Evolutionary conservation across 2,113 vertebrate species (phyloP).

Genomic region (Rhombomys opimus): DNA sequence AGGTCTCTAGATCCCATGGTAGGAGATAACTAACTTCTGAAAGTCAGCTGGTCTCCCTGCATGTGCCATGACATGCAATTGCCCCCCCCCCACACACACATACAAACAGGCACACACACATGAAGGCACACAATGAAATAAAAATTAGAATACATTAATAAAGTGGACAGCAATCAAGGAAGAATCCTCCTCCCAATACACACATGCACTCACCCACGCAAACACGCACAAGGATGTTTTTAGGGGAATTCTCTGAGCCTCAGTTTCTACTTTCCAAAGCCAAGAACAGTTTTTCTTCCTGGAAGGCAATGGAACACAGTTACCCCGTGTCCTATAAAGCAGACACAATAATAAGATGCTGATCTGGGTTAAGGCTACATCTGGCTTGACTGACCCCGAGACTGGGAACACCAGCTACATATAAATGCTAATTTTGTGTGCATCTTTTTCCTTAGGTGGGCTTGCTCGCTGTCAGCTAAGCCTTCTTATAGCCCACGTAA

Average conservation of each 20-base stretch:
- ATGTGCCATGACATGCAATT: too few species aligned
- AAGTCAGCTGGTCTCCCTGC: not conserved
- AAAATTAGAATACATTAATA: not conserved
- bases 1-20: not conserved
- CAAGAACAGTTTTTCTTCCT: not conserved
- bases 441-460: not conserved
- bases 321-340: not conserved
- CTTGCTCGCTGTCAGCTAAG: not conserved
- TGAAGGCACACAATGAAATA: not conserved
- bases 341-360: too few species aligned
- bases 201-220: not conserved
- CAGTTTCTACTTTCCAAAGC: not conserved
- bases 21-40: not conserved
- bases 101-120: not conserved
- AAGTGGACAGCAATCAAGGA: not conserved
- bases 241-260: not conserved
- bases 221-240: not conserved
- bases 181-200: fast-evolving
- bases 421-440: not conserved
- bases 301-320: not conserved
- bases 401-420: not conserved
- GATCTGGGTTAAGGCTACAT: not conserved
- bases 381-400: not conserved
- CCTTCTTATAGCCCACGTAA: not conserved
- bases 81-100: too few species aligned